Conservation (phyloP, 2,888 invertebrate species). For the Alloscopus bannaensis region DNA sequence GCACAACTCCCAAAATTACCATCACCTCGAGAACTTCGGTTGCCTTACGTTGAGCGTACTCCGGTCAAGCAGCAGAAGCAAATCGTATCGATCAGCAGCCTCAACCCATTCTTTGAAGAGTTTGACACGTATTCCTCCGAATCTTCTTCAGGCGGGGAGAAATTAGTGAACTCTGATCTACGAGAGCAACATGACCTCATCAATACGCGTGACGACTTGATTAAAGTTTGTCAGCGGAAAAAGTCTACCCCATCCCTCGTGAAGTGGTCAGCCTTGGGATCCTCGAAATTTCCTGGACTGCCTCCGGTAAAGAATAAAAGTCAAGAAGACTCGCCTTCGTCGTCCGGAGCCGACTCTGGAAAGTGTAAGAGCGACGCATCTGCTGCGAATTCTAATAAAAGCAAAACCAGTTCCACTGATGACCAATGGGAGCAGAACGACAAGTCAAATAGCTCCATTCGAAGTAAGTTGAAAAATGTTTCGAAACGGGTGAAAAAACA, state of each 20-base stretch:
- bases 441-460: constrained; percentile 1
- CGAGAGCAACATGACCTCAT: neutral
- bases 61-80: neutral
- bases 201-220: neutral
- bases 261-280: constrained; percentile 44
- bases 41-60: neutral
- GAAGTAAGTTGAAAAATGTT: constrained; percentile 14
- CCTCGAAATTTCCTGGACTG: constrained; percentile 39
- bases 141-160: neutral
- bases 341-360: constrained; percentile 4
- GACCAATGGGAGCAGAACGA: neutral
- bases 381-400: neutral
- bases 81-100: constrained; percentile 38
- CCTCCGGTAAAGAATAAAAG: constrained; percentile 37
- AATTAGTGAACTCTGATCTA: too few species aligned
- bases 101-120: constrained; percentile 49
- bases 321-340: constrained; percentile 7
- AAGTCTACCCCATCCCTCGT: constrained; percentile 18
- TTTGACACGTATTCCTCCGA: constrained; percentile 12
- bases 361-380: constrained; percentile 3
- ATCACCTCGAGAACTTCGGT: constrained; percentile 24
- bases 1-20: constrained; percentile 9
- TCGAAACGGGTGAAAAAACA: constrained; percentile 30
- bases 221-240: too few species aligned
- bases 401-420: neutral